Base-by-base conservation (phyloP, 2,888 invertebrate genomes). In the Dasypogon diadema region DNA sequence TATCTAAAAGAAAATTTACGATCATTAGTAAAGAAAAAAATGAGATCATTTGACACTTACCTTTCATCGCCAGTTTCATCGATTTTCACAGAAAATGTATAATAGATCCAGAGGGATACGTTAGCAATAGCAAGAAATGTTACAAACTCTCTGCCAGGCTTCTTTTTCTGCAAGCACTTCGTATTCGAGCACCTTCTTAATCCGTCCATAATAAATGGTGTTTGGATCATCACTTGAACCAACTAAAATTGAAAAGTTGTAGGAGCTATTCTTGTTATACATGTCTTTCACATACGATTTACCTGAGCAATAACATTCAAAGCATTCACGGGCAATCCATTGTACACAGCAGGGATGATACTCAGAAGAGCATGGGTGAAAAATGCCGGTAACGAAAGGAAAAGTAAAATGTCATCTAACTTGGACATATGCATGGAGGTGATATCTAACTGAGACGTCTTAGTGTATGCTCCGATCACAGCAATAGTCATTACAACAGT, bases 71-170 rank as follows among this genome's bases (percentile, higher is more conserved):
- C 81, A 73, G 87, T 87, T 26, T 88, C 88, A 0, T 87, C 87
- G 0, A 87, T 87, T 79, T 88, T 88, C 81, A 87, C 88, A 1
- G 88, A 88, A 86, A 93, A 93, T 0, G 93, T 92, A 82, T 92
- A 90, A 80, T 91, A 89, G 73, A 93, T 88, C 93, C 93, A 94
- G 88, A 93, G 89, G 55, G 92, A 91, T 5, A 93, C 90, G 84
- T 94, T 94, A 79, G 90, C 88, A 75, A 93, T 91, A 21, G 93
- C 88, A 48, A 94, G 87, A 85, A 93, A 93, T 80, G 92, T 93
- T 56, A 94, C 88, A 22, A 93, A 85, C 81, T 93, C 93, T 2
- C 93, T 87, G 2, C 93, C 94, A 0, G 93, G 93, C 82, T 93
- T 93, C 77, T 87, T 85, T 55, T 89, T 88, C 8, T 91, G 89